Conservation (phyloP, 1,140 invertebrate genomes). For the Caenorhabditis elegans region DNA sequence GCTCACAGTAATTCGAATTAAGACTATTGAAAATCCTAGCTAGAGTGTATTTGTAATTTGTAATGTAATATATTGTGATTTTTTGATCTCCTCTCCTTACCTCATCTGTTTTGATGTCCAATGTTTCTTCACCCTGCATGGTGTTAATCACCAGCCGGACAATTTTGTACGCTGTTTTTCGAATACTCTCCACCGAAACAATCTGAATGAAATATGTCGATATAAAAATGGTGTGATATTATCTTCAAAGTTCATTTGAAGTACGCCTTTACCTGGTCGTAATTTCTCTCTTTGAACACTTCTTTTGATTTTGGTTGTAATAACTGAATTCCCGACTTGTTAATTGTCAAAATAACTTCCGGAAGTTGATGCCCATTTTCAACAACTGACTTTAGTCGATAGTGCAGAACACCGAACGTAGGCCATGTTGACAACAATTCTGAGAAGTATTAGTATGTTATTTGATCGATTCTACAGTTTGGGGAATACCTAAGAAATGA, state of each 20-base stretch:
- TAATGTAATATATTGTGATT: no score
- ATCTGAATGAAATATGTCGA: slow-evolving; percentile 5
- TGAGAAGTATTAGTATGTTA: slow-evolving; percentile 62
- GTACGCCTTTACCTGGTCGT: slow-evolving; percentile 27
- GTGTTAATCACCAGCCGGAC: not conserved
- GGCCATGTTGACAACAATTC: slow-evolving; percentile 88
- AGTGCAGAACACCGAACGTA: slow-evolving; percentile 95
- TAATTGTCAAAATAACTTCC: slow-evolving; percentile 40
- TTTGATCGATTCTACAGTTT: slow-evolving; percentile 6
- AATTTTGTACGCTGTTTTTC: not conserved
- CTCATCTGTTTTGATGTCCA: slow-evolving; percentile 82
- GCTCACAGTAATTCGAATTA: not conserved
- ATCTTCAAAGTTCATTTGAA: not conserved
- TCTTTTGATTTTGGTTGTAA: not conserved
- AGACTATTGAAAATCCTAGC: no score
- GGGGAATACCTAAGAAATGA: slow-evolving; percentile 31
- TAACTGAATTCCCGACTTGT: slow-evolving; percentile 40
- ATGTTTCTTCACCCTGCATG: slow-evolving; percentile 58
- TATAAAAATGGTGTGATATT: no score
- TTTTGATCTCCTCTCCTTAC: not conserved
- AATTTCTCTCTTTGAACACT: slow-evolving; percentile 10
- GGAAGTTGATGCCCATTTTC: slow-evolving; percentile 38
- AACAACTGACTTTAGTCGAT: slow-evolving; percentile 76
- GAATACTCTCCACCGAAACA: slow-evolving; percentile 14
- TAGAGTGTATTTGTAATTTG: no score